These are phyloP conservation scores for Harpalus rufipes DNA, from an alignment of 2,888 invertebrate species.

Conservation along the genomic window DNA sequence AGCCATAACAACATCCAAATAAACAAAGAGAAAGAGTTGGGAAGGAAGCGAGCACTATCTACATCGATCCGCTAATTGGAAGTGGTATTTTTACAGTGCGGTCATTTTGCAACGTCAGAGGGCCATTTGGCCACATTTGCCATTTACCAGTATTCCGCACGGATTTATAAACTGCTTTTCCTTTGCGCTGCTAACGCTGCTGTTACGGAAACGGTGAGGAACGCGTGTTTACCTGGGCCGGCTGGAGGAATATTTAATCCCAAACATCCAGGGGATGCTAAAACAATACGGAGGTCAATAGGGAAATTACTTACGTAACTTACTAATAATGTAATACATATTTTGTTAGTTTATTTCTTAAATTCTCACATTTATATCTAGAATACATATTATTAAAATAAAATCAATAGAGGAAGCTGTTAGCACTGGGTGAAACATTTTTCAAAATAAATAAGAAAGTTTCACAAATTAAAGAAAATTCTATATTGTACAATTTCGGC, in stretches of 20 bases:
- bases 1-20: constrained; percentile 39
- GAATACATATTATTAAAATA: too few relatives aligned
- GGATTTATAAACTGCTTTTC: constrained; percentile 45
- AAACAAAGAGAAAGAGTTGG: constrained; percentile 27
- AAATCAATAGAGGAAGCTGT: too few relatives aligned
- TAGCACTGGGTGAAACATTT: too few relatives aligned
- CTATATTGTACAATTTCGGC: too few relatives aligned
- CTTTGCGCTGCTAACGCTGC: constrained; percentile 24
- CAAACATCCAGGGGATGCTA: not conserved
- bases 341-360: not conserved
- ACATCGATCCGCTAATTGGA: constrained; percentile 54
- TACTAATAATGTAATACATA: too few relatives aligned
- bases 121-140: constrained; percentile 36
- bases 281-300: not conserved
- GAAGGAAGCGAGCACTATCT: constrained; percentile 2
- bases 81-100: constrained; percentile 35
- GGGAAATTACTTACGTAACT: not conserved
- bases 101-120: constrained; percentile 44
- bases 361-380: too few relatives aligned
- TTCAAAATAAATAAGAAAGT: too few relatives aligned
- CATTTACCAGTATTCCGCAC: constrained; percentile 45
- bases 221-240: not conserved
- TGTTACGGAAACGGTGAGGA: not conserved
- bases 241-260: not conserved
- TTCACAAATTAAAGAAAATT: too few relatives aligned